Evolutionary conservation across 2,113 vertebrate species (phyloP), one percentile per base, ranked within the genome.

Genomic region (Vulpes vulpes): DNA sequence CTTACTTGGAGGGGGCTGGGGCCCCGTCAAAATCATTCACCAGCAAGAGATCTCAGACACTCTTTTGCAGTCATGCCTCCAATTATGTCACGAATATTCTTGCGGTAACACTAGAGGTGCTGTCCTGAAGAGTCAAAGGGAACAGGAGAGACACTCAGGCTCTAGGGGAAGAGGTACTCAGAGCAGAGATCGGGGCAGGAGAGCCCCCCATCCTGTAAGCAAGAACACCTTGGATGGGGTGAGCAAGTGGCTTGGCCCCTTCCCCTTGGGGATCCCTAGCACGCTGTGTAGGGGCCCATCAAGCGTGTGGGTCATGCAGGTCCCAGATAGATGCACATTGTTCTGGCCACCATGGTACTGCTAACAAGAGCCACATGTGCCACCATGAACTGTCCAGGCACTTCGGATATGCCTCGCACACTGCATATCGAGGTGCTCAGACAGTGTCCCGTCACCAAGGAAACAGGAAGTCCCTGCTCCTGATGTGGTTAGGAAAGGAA

Each of bases 251-350:
- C 60, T 38, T 14, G 38, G 49, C 67, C 32, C 3, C n/a, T 43
- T 69, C 49, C 2, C 0, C 1, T 9, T 60, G 49, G 55, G 59
- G 83, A 73, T 11, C 17, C 73, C 5, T 79, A 67, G 49, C 2
- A 11, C 15, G 15, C 30, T 0, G 3, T 0, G 27, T 2, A 25
- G 1, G 43, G n/a, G 32, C 67, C 62, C 25, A 2, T 0, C 11
- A 1, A 53, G 20, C 10, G 8, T 15, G 59, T 51, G 76, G 62
- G 14, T 82, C 57, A 82, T 59, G 74, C n/a, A 35, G 85, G 49
- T 43, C 87, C 65, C 38, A 5, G n/a, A 69, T 1, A n/a, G 53
- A 30, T 11, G 4, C 25, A 35, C 1, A 0, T 3, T 6, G 11
- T 30, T 60, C 32, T 20, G 69, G 38, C 49, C 22, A 38, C 23